Evolutionary conservation across 2,888 invertebrate species (phyloP), one percentile per base, ranked within the genome.

Genomic region (Diplolepis rosae): DNA sequence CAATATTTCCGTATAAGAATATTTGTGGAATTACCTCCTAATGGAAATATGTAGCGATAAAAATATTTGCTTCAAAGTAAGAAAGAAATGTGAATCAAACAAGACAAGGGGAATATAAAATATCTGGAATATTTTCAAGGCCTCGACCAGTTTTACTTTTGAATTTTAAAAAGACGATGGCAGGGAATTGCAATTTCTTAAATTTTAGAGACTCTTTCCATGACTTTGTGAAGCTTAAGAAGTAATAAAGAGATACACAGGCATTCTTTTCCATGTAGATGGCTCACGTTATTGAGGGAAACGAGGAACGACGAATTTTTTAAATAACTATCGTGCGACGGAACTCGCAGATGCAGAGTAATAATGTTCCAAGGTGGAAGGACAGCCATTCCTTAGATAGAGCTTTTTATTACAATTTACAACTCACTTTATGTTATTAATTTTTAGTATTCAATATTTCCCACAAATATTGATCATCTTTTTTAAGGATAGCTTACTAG

Each of bases 301-400:
- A 32, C 27, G 70, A 76, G 73, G 56, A 74, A 54, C 72, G 70
- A 66, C 70, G 65, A 73, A 76, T 73, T 72, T 76, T 76, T 70
- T 70, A 72, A 76, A 72, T 74, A 73, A 73, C 69, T 73, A 72
- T 69, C 69, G 71, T 72, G 65, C 71, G 69, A 48, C 52, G 45
- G 52, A 75, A 75, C 75, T 75, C 73, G 74, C 72, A 75, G 72
- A 72, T 73, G 73, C 73, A 77, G 69, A 72, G 70, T 24, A 61
- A 24, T 61, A 61, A 61, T 54, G 32, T 61, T 61, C 61, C n/a
- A 39, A 39, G 39, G 61, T 9, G 39, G 9, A 39, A 22, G 3
- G 39, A 61, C 24, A 61, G 24, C 24, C 27, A n/a, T 61, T 39
- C 39, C 24, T 24, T 22, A 48, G 11, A n/a, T n/a, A n/a, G n/a